Percentiles rank a stretch among this genome's conserved stretches.
These are phyloP conservation scores for Sciurus carolinensis DNA, from an alignment of 2,797 vertebrate species.

Conservation along the genomic window DNA sequence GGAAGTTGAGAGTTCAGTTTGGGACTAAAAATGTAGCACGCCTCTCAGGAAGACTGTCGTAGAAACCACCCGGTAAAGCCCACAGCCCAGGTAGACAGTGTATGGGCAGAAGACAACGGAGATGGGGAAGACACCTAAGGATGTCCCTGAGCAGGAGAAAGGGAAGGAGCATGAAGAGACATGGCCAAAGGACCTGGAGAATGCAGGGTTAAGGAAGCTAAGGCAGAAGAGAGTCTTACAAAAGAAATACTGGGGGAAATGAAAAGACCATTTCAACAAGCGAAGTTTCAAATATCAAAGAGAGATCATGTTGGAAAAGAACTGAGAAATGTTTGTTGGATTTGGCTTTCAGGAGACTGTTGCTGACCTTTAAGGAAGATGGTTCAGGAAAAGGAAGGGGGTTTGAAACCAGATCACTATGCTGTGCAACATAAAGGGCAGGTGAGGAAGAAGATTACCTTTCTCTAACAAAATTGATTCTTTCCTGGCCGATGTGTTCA, in stretches of 20 bases:
- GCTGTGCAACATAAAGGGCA: accelerated
- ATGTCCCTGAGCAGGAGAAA: not conserved
- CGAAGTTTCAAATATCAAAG: slow-evolving; percentile 67
- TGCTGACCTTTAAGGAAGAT: not conserved
- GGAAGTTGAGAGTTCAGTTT: not conserved
- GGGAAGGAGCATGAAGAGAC: not conserved
- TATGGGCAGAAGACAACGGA: not conserved
- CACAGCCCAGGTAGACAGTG: accelerated
- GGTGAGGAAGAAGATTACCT: not conserved
- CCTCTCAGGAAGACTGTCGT: not conserved
- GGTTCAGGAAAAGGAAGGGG: not conserved
- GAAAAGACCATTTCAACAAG: not conserved
- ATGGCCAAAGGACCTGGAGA: not conserved
- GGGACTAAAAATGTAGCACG: accelerated
- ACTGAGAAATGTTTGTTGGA: not conserved
- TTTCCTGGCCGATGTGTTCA: not conserved
- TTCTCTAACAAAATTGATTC: not conserved
- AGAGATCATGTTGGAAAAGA: not conserved
- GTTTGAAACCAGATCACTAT: not conserved
- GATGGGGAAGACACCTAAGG: accelerated
- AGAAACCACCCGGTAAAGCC: accelerated
- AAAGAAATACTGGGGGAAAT: not conserved
- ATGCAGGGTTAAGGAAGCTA: not conserved
- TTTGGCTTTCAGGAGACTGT: not conserved
- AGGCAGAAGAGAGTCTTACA: not conserved